These are phyloP conservation scores for Sinonovacula constricta DNA, from an alignment of 1,140 invertebrate species.

Conservation along the genomic window DNA sequence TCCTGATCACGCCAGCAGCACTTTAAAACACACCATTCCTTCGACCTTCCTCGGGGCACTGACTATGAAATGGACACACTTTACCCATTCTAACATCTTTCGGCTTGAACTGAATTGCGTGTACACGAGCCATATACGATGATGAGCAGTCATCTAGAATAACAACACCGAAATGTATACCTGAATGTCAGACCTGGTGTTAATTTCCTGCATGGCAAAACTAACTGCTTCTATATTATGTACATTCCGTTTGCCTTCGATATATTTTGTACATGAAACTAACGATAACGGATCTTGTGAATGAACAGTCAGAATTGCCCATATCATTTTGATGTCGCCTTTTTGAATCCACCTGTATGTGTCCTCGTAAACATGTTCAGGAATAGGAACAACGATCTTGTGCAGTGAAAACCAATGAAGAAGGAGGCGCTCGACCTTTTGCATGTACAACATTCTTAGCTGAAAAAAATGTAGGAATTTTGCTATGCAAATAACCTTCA, in stretches of 20 bases:
- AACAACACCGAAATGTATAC: slow-evolving; percentile 53
- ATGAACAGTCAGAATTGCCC: slow-evolving; percentile 59
- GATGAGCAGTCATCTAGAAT: slow-evolving; percentile 60
- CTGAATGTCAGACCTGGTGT: slow-evolving; percentile 47
- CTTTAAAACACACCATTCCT: slow-evolving; percentile 61
- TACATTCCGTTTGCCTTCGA: slow-evolving; percentile 30
- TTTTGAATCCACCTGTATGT: slow-evolving; percentile 28
- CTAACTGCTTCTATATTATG: slow-evolving; percentile 57
- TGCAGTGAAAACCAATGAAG: too few relatives aligned
- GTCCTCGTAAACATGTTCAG: slow-evolving; percentile 41
- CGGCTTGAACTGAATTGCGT: slow-evolving; percentile 64
- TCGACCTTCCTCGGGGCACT: too few relatives aligned
- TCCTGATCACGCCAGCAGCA: slow-evolving; percentile 61
- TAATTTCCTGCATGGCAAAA: slow-evolving; percentile 58
- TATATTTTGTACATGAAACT: slow-evolving; percentile 37
- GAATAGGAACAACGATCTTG: too few relatives aligned
- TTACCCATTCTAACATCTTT: background rate
- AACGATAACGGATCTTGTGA: slow-evolving; percentile 31
- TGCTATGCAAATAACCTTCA: too few relatives aligned
- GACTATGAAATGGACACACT: background rate
- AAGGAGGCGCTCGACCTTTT: too few relatives aligned
- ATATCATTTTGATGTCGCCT: slow-evolving; percentile 60
- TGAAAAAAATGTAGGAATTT: too few relatives aligned
- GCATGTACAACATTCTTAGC: too few relatives aligned
- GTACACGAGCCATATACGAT: slow-evolving; percentile 50